Base-by-base conservation (phyloP, 2,888 invertebrate species). In the Drosophila phalerata region DNA sequence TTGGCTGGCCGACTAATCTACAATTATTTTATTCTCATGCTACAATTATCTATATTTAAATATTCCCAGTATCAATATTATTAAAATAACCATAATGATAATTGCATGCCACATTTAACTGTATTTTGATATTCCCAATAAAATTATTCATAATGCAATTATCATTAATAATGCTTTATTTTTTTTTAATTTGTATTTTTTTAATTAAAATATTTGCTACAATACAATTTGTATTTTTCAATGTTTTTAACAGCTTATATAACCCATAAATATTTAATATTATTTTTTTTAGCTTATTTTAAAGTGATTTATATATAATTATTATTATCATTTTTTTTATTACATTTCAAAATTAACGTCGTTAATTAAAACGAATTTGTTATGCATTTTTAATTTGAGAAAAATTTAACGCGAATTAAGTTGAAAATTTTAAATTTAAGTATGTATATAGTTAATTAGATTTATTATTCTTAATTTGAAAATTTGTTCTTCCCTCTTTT, bases 151-250 rank as follows among this genome's bases (percentile, higher is more conserved):
- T 13, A 25, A 28, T 51, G n/a, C 30, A 43, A 38, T 49, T 81
- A 81, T 88, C 57, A 88, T 76, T 80, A 88, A 88, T 89, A 85
- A 88, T 89, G 83, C 81, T 88, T 85, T 88, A 83, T 87, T 80
- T 69, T 69, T 53, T 65, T 68, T 79, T 49, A 25, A 32, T 76
- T 78, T 80, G 22, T 34, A 56, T 34, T 47, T 37, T 51, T 78
- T 74, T 80, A 88, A 85, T 87, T 90, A 85, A 85, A 85, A 85
- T 85, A 85, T 85, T 75, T 86, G 67, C 85, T 88, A 88, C 85
- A 85, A 80, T 82, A 90, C 87, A 84, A 80, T 82, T 88, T 85
- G 85, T 87, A 81, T 83, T 72, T 58, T 56, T 76, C 73, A 69
- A 79, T 80, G 61, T 70, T 78, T 85, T 88, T 69, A 83, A 85